Evolutionary conservation across 2,888 invertebrate genomes (phyloP), one percentile per base, ranked within the genome.

Genomic region (Philhelius pedissequus): DNA sequence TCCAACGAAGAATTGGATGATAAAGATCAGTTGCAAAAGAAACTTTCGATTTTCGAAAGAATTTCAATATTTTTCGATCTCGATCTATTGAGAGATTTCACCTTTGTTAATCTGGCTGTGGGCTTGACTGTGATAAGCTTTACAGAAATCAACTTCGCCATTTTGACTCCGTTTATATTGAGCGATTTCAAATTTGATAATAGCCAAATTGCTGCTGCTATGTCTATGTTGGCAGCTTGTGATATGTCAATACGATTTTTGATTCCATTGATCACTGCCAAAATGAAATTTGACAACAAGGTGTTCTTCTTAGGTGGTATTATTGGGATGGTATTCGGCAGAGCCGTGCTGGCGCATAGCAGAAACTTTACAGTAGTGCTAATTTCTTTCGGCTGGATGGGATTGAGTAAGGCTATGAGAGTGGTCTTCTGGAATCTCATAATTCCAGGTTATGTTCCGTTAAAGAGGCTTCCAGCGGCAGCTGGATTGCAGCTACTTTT

Each of bases 381-480:
- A 20, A 86, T 92, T 8, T 93, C 94, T 5, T 94, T 94, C 7
- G 92, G 94, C 0, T 93, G 95, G 83, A 93, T 96, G 87, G 96
- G 96, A 0, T 93, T 94, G 69, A 95, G 95, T 25, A 96, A 96
- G 91, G 95, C 94, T 0, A 90, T 96, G 27, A 92, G 95, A 74
- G 95, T 95, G 1, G 94, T 96, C 22, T 95, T 95, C 88, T 95
- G 95, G 93, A 94, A 95, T 0, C 89, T 96, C 13, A 95, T 95
- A 13, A 95, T 96, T 87, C 95, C 96, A 2, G 93, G 94, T 0
- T 93, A 96, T 89, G 95, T 96, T 30, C 94, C 95, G 0, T 88
- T 96, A 7, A 93, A 94, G 77, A 93, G 94, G 80, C 88, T 96
- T 74, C 95, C 96, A 0, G 95, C 95, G 9, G 96, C 95, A 0